These are phyloP conservation scores for Tenebrio molitor DNA, from an alignment of 1,140 invertebrate species.

Conservation along the genomic window DNA sequence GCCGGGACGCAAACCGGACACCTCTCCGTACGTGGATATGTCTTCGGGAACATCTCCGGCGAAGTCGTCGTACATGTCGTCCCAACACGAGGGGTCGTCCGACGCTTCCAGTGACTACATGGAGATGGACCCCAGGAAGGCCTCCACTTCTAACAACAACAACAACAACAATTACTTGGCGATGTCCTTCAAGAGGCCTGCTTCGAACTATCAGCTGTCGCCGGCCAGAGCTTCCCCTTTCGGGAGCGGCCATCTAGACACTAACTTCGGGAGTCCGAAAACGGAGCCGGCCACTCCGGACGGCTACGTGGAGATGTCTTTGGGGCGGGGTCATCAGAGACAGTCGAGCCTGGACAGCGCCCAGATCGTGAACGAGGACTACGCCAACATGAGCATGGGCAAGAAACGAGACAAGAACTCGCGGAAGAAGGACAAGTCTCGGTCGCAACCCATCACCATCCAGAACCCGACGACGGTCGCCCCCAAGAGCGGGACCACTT, in stretches of 20 bases:
- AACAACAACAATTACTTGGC: conserved; percentile 51
- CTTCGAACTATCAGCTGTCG: conserved; percentile 52
- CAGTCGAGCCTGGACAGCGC: conserved; percentile 59
- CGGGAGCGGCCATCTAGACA: background rate
- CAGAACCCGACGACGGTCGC: conserved; percentile 60
- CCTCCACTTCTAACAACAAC: conserved; percentile 49
- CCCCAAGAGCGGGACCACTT: background rate
- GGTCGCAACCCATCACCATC: conserved; percentile 74
- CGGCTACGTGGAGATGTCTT: conserved; percentile 76
- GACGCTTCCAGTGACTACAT: conserved; percentile 64
- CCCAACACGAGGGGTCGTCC: conserved; percentile 27
- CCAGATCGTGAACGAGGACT: conserved; percentile 59
- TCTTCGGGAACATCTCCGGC: conserved; percentile 55
- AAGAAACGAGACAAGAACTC: conserved; percentile 48
- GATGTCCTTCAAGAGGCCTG: conserved; percentile 62
- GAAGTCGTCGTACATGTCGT: conserved; percentile 18
- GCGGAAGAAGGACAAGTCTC: conserved; percentile 67
- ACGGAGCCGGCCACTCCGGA: conserved; percentile 60
- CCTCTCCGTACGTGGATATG: conserved; percentile 67
- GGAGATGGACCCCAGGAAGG: conserved; percentile 63
- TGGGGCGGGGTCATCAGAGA: conserved; percentile 55
- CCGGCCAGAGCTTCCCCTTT: conserved; percentile 46
- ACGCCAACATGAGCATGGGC: conserved; percentile 64
- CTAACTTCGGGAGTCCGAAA: background rate
- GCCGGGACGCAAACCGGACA: conserved; percentile 57